Evolutionary conservation across 1,140 invertebrate genomes (phyloP).

Genomic region (Polypedilum pembai): DNA sequence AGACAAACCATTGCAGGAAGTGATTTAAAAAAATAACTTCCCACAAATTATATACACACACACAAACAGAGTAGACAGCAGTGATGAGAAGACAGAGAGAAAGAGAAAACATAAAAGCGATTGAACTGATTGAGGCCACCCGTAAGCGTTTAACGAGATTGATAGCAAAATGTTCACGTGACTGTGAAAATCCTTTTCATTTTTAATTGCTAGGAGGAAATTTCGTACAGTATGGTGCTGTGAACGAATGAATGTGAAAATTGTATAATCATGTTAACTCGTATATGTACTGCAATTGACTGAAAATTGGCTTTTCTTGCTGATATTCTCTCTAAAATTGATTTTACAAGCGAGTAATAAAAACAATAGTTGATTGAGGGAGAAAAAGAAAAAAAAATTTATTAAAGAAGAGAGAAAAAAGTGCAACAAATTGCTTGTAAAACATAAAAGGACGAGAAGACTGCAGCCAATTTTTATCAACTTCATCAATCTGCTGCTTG

Average conservation of each 20-base stretch:
- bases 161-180: slow-evolving; percentile 6
- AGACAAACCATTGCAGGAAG: background rate
- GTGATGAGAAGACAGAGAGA: background rate
- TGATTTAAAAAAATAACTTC: slow-evolving; percentile 5
- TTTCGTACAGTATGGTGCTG: background rate
- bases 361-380: background rate
- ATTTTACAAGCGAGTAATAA: too few relatives aligned
- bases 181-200: slow-evolving; percentile 13
- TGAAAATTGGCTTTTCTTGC: slow-evolving; percentile 12
- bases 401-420: background rate
- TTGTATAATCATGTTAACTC: background rate
- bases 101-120: slow-evolving; percentile 2
- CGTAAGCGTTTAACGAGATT: background rate
- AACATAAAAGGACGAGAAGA: background rate
- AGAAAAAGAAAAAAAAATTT: background rate
- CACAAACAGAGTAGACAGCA: background rate
- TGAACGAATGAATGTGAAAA: background rate
- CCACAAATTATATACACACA: background rate
- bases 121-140: slow-evolving; percentile 15
- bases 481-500: slow-evolving; percentile 6
- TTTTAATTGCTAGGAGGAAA: slow-evolving; percentile 17
- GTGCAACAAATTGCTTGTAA: slow-evolving; percentile 12
- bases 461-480: background rate
- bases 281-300: slow-evolving; percentile 3
- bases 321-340: too few relatives aligned